phyloP scores from a whole-genome alignment of 2,797 vertebrate species.

The Eutrigla gurnardus region DNA sequence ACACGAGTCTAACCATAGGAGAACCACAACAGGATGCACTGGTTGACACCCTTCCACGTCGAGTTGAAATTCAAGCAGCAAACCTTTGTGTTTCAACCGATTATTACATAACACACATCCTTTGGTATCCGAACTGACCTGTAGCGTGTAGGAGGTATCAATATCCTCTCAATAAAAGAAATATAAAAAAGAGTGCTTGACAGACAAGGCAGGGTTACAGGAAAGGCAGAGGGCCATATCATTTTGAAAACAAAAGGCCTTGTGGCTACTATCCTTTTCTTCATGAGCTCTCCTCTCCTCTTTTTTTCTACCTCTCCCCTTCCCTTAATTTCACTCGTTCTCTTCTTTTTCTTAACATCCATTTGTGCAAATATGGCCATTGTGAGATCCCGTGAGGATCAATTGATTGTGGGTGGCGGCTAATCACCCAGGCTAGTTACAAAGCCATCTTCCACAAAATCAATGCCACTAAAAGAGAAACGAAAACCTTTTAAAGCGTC shows the following conservation, averaged over 20 bases:
- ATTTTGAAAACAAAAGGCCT: conserved; percentile 40
- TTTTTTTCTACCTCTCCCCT: conserved; percentile 14
- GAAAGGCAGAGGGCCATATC: conserved; percentile 35
- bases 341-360: conserved; percentile 49
- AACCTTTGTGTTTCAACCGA: conserved; percentile 45
- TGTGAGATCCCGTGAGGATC: conserved; percentile 59
- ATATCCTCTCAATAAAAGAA: conserved; percentile 39
- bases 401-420: conserved; percentile 67
- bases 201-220: conserved; percentile 16
- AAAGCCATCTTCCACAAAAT: conserved; percentile 79
- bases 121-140: conserved; percentile 38
- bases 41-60: conserved; percentile 53
- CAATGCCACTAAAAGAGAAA: conserved; percentile 74
- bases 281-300: neutral
- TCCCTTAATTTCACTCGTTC: conserved; percentile 29
- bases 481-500: conserved; percentile 66
- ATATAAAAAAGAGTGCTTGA: conserved; percentile 33
- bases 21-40: conserved; percentile 62
- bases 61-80: conserved; percentile 45
- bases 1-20: conserved; percentile 60
- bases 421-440: conserved; percentile 70
- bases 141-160: conserved; percentile 27
- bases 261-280: conserved; percentile 38
- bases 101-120: conserved; percentile 25
- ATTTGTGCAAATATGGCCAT: conserved; percentile 69